Percentiles rank a stretch among this genome's conserved stretches.
phyloP scores from a whole-genome alignment of 2,797 vertebrate species.

The Macrochelys suwanniensis region DNA sequence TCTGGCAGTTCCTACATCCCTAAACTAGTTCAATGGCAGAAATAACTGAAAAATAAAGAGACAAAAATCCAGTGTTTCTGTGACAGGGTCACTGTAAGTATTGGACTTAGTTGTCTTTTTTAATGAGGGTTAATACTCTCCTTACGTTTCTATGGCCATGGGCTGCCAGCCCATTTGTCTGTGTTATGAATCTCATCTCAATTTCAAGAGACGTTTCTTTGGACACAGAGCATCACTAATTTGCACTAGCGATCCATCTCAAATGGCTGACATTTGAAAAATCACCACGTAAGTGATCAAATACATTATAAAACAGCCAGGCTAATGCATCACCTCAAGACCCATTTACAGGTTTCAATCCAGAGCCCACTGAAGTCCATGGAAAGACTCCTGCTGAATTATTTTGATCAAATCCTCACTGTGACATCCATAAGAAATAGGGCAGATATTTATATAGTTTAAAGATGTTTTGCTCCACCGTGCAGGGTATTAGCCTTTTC shows the following conservation, averaged over 20 bases:
- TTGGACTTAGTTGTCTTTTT: constrained; percentile 65
- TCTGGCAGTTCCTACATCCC: background rate
- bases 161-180: constrained; percentile 67
- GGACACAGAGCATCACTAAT: constrained; percentile 59
- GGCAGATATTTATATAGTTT: constrained; percentile 74
- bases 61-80: background rate
- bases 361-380: constrained; percentile 72
- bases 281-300: constrained; percentile 72
- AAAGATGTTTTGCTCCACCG: constrained; percentile 67
- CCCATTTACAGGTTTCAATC: constrained; percentile 74
- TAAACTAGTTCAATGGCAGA: background rate
- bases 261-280: constrained; percentile 63
- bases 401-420: constrained; percentile 77
- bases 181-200: constrained; percentile 56
- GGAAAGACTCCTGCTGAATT: constrained; percentile 75
- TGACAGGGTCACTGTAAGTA: constrained; percentile 22
- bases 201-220: constrained; percentile 69
- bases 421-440: constrained; percentile 75
- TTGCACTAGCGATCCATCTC: constrained; percentile 52
- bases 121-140: constrained; percentile 74
- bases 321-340: constrained; percentile 72
- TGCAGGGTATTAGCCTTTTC: constrained; percentile 55
- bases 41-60: background rate
- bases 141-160: constrained; percentile 48
- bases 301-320: constrained; percentile 70